Conservation (phyloP, 2,113 vertebrate species). For the Nothocercus julius region DNA sequence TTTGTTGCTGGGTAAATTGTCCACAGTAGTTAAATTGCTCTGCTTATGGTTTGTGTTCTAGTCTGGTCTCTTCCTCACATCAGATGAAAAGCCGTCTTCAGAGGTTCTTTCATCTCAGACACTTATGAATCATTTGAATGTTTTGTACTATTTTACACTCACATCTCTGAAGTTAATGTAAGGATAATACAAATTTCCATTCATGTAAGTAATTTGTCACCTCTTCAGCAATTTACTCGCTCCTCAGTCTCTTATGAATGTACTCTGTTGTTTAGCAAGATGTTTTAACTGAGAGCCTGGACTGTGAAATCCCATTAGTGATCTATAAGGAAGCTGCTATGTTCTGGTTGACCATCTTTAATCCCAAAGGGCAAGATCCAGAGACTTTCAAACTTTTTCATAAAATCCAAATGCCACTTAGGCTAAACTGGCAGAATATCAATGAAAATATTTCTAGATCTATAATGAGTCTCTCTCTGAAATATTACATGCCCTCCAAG, state of each 20-base stretch:
- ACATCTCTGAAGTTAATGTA: neutral
- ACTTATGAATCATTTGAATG: neutral
- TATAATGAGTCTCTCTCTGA: neutral
- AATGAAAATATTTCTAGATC: neutral
- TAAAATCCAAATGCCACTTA: neutral
- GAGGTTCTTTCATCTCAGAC: neutral
- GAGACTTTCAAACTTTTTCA: neutral
- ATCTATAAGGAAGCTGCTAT: accelerated
- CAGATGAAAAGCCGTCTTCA: conserved; percentile 9
- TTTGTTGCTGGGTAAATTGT: neutral
- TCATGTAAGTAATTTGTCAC: neutral
- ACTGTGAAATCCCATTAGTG: neutral
- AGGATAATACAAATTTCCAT: neutral
- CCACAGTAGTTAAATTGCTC: neutral
- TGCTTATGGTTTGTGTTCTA: neutral
- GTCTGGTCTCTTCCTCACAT: neutral
- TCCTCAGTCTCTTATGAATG: neutral
- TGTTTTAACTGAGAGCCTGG: neutral
- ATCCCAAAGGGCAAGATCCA: neutral
- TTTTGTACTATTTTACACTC: neutral
- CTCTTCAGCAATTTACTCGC: neutral
- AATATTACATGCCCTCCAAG: neutral
- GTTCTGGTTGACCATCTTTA: neutral
- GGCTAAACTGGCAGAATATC: neutral
- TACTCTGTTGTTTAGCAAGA: neutral